Evolutionary conservation across 2,888 invertebrate genomes (phyloP), one percentile per base, ranked within the genome.

Genomic region (Ichneumoninae sp.): DNA sequence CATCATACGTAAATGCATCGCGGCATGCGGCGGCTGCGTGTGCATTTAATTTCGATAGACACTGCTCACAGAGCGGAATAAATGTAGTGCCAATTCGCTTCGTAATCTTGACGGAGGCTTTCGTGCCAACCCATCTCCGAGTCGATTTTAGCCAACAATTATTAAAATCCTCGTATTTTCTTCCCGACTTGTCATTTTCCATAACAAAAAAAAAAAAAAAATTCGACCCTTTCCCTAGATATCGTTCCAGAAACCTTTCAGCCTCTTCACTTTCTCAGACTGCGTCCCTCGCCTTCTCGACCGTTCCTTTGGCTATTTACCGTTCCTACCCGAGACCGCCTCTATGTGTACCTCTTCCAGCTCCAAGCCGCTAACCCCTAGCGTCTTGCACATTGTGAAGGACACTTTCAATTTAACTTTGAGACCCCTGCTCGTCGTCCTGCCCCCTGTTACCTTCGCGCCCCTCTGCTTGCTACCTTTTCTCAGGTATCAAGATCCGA

Each of bases 341-440:
- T 77, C 22, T 78, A 50, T 74, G 70, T 84, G 50, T 68, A 77
- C 30, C 71, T 68, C 77, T 57, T 65, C 33, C 72, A 71, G 44
- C 80, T 74, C 30, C 52, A 22, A 68, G 54, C 7, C 44, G 65
- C 44, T 44, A 50, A 13, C 69, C 66, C 16, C 33, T 47, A 83
- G 72, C 65, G 71, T 50, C 85, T 72, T 68, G 85, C 87, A 88
- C 85, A 88, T 88, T 87, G 87, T 88, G 87, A 88, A 89, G 87
- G 89, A 90, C 90, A 90, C 89, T 90, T 91, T 90, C 90, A 89
- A 91, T 91, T 90, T 90, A 90, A 91, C 88, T 89, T 90, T 87
- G 87, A 79, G 81, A 66, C 70, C 75, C 74, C 44, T 13, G 52
- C 62, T 30, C 22, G 30, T 26, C 26, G 44, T 47, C 16, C 44